Conservation (phyloP, 2,113 vertebrate species). For the Neolamprologus hecqui region DNA sequence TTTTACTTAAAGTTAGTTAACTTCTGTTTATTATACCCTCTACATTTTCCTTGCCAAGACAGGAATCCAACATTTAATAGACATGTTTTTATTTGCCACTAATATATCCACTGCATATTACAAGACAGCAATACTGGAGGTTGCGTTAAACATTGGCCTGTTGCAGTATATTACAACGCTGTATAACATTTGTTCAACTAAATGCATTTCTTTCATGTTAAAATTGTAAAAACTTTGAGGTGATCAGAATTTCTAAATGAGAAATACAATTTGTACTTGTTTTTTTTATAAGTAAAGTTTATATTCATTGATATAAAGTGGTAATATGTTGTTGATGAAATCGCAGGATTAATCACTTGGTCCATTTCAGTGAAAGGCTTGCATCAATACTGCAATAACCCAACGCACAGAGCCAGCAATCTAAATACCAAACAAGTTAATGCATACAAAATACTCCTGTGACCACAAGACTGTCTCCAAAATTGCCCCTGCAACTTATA, state of each 20-base stretch:
- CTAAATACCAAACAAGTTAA: background rate
- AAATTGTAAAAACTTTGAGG: background rate
- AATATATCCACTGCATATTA: background rate
- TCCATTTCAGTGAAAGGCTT: background rate
- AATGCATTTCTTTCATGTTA: background rate
- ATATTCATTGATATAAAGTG: background rate
- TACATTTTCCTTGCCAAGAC: background rate
- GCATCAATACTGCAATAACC: background rate
- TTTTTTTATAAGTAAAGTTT: background rate
- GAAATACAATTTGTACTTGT: background rate
- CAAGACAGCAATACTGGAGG: background rate
- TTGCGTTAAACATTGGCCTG: background rate
- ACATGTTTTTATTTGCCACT: background rate
- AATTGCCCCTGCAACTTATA: background rate
- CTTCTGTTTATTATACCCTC: background rate
- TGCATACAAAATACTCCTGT: background rate
- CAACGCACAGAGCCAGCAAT: background rate
- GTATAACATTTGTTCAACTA: background rate
- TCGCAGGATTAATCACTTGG: background rate
- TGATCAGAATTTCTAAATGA: background rate
- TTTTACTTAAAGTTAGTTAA: background rate
- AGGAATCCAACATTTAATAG: background rate
- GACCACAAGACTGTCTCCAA: background rate
- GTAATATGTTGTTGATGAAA: background rate
- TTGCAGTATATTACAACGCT: background rate